phyloP scores from a whole-genome alignment of 2,888 invertebrate genomes.

The Entomobrya multifasciata region DNA sequence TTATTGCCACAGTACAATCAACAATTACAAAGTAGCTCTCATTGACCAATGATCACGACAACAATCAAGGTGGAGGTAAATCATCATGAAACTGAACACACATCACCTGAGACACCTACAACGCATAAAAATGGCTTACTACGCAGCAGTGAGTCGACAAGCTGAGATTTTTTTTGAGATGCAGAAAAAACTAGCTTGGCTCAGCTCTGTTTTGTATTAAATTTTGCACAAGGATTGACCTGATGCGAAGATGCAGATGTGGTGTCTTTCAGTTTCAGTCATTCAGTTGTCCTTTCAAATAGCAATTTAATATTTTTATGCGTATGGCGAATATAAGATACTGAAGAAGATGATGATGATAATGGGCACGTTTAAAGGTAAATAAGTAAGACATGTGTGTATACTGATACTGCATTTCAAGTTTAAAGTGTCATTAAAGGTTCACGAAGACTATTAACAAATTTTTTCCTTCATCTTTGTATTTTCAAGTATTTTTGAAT shows the following conservation, averaged over 20 bases:
- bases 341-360: neutral
- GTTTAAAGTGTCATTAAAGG: conserved; percentile 11
- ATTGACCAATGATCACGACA: conserved; percentile 71
- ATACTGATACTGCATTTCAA: neutral
- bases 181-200: too few species aligned
- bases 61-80: conserved; percentile 68
- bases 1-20: neutral
- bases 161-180: too few species aligned
- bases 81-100: conserved; percentile 39
- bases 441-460: conserved; percentile 32
- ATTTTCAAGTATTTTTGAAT: neutral
- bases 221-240: neutral
- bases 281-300: too few species aligned
- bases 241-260: too few species aligned
- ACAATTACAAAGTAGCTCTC: conserved; percentile 61
- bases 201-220: too few species aligned
- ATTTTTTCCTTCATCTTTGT: neutral
- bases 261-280: too few species aligned
- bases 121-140: neutral
- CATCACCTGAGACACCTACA: neutral
- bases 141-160: neutral
- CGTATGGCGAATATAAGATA: too few species aligned
- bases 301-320: too few species aligned
- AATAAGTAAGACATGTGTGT: too few species aligned
- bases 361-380: neutral